Percentiles rank a stretch among this genome's conserved stretches.
phyloP scores from a whole-genome alignment of 2,797 vertebrate species.

The Menidia menidia region DNA sequence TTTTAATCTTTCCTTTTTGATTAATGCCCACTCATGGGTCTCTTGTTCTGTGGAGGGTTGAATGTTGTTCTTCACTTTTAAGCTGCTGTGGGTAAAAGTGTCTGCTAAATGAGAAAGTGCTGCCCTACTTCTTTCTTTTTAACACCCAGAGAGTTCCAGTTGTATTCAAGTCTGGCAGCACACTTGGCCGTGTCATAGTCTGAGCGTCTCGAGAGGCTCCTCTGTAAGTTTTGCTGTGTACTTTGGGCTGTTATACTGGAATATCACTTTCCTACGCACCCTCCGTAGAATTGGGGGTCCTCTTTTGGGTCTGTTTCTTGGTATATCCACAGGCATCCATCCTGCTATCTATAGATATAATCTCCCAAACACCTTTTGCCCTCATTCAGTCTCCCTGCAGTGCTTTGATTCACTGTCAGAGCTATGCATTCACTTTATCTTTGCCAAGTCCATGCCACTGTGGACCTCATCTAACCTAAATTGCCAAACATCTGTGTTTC shows the following conservation, averaged over 20 bases:
- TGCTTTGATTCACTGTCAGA: neutral
- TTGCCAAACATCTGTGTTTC: neutral
- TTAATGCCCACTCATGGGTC: neutral
- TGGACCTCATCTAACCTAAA: neutral
- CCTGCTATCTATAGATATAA: neutral
- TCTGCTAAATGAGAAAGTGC: neutral
- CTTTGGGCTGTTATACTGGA: neutral
- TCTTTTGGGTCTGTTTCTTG: constrained; percentile 5
- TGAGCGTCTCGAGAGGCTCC: neutral
- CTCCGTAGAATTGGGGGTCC: neutral
- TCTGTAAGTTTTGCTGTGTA: neutral
- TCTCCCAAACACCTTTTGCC: constrained; percentile 9
- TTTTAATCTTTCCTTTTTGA: neutral
- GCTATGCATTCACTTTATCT: constrained; percentile 3
- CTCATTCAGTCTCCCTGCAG: constrained; percentile 1
- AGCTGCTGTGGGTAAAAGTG: no score
- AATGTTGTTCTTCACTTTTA: no score
- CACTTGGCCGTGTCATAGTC: neutral
- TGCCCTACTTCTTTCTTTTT: neutral
- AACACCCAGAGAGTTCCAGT: neutral
- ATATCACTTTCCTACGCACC: neutral
- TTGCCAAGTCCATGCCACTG: neutral
- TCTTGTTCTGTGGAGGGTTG: neutral
- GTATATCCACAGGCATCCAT: constrained; percentile 12
- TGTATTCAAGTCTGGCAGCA: neutral